Evolutionary conservation across 2,113 vertebrate genomes (phyloP).

Genomic region (Pachypanchax playfairii): DNA sequence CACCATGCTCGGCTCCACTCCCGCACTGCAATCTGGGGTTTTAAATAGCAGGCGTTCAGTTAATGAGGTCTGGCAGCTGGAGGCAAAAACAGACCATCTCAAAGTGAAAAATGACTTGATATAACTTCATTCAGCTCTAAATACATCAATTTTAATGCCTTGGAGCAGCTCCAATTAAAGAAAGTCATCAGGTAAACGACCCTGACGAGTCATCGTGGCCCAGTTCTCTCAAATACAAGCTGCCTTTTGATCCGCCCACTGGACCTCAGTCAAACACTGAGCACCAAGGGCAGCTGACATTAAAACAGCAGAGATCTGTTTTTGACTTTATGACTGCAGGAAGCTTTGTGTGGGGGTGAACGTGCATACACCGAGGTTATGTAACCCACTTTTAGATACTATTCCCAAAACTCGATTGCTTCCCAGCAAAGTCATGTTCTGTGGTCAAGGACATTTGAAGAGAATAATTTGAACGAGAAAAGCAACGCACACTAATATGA

Average conservation of each 20-base stretch:
- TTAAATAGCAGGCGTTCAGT: slow-evolving; percentile 70
- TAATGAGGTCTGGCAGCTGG: slow-evolving; percentile 51
- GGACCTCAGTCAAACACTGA: slow-evolving; percentile 44
- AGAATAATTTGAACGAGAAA: slow-evolving; percentile 42
- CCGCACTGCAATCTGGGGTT: slow-evolving; percentile 56
- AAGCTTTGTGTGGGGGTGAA: slow-evolving; percentile 34
- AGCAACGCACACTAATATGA: no score
- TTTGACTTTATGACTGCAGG: slow-evolving; percentile 25
- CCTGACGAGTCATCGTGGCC: slow-evolving; percentile 52
- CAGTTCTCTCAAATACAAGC: slow-evolving; percentile 58
- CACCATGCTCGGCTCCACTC: slow-evolving; percentile 47
- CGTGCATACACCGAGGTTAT: slow-evolving; percentile 55
- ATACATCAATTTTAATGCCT: slow-evolving; percentile 27
- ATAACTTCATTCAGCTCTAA: slow-evolving; percentile 38
- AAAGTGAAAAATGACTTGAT: slow-evolving; percentile 34
- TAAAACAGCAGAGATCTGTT: slow-evolving; percentile 33
- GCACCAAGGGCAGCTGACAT: slow-evolving; percentile 52
- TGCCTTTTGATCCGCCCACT: slow-evolving; percentile 66
- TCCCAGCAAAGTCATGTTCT: slow-evolving; percentile 33
- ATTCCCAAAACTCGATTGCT: slow-evolving; percentile 42
- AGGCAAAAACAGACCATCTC: slow-evolving; percentile 44
- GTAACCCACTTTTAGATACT: slow-evolving; percentile 53
- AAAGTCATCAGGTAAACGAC: slow-evolving; percentile 67
- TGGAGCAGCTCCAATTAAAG: slow-evolving; percentile 40
- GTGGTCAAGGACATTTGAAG: slow-evolving; percentile 48